Conservation (phyloP, 1,140 invertebrate genomes). For the Homalodisca vitripennis region DNA sequence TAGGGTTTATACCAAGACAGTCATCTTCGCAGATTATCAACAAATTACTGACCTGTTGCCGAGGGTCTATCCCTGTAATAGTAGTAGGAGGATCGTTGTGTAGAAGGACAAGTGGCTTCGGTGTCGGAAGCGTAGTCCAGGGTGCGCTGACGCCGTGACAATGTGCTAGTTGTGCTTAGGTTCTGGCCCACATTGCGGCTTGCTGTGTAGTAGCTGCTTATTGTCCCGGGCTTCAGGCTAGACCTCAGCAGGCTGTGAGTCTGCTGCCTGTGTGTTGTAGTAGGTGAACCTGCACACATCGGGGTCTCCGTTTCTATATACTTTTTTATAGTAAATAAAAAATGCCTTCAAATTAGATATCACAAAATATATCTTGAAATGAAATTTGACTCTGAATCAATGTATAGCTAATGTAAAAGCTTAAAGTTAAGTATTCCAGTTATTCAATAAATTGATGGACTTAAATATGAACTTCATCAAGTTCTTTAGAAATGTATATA, state of each 20-base stretch:
- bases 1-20: no score
- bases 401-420: no score
- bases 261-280: conserved; percentile 51
- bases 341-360: no score
- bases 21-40: no score
- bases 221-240: conserved; percentile 61
- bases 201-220: conserved; percentile 37
- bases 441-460: no score
- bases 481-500: no score
- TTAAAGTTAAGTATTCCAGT: no score
- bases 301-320: no score
- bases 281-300: conserved; percentile 45
- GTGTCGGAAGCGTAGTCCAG: conserved; percentile 93
- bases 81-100: conserved; percentile 73
- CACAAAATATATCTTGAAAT: no score
- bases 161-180: conserved; percentile 48
- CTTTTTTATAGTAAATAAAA: no score
- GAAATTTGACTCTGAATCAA: no score
- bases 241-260: conserved; percentile 71
- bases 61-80: conserved; percentile 60
- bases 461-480: no score
- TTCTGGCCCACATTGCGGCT: not conserved
- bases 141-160: conserved; percentile 67
- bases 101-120: conserved; percentile 74
- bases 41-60: conserved; percentile 17